phyloP scores from a whole-genome alignment of 2,797 vertebrate species.

The Lagorchestes hirsutus region DNA sequence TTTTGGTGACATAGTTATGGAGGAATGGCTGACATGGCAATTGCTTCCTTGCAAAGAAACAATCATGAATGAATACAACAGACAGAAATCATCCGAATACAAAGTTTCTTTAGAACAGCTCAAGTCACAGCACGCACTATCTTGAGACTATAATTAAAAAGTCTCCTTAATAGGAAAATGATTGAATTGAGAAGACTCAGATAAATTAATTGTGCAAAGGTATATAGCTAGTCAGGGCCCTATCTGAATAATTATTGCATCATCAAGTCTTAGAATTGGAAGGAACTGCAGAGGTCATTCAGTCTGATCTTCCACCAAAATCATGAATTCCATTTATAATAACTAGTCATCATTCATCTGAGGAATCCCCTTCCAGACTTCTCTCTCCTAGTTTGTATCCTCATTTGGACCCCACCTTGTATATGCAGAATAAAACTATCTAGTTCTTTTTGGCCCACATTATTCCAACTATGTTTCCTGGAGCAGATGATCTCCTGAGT shows the following conservation, averaged over 20 bases:
- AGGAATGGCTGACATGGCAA: too few species aligned
- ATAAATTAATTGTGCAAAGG: background rate
- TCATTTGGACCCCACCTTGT: background rate
- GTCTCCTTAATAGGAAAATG: background rate
- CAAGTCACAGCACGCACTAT: too few species aligned
- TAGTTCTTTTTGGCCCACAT: background rate
- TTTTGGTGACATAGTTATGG: too few species aligned
- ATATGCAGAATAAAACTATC: background rate
- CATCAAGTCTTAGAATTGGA: background rate
- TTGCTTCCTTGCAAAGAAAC: too few species aligned
- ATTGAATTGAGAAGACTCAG: background rate
- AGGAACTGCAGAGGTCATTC: background rate
- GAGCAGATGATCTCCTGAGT: background rate
- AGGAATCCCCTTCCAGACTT: background rate
- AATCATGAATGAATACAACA: too few species aligned
- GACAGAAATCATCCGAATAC: too few species aligned
- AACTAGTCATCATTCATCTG: background rate
- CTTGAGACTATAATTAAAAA: too few species aligned
- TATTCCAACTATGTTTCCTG: background rate
- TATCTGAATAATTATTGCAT: background rate
- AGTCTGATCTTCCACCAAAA: background rate
- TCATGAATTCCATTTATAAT: background rate
- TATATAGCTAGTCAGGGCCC: background rate
- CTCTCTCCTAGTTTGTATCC: background rate
- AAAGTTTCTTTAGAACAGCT: too few species aligned